Percentiles rank a stretch among this genome's conserved stretches.
Conservation (phyloP, 2,888 invertebrate species). For the Melolontha melolontha region DNA sequence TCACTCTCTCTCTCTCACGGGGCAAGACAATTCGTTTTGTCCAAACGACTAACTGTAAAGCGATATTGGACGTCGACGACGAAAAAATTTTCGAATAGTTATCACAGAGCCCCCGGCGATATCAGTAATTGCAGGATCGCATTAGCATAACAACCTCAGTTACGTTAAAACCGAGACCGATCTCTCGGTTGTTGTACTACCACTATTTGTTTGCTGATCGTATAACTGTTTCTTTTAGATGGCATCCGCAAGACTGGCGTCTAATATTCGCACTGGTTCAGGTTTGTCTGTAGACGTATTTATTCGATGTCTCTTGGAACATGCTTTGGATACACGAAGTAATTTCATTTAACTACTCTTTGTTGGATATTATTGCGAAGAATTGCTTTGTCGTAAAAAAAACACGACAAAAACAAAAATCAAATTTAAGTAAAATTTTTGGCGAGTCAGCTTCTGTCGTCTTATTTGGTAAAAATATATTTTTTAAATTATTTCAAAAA, state of each 20-base stretch:
- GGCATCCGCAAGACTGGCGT: conserved; percentile 1
- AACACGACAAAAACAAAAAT: too few species aligned
- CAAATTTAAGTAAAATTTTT: too few species aligned
- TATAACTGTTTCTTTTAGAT: conserved; percentile 30
- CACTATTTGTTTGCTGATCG: conserved; percentile 31
- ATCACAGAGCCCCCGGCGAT: conserved; percentile 20
- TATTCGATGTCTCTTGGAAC: conserved; percentile 2
- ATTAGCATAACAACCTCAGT: conserved; percentile 38
- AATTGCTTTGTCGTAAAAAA: too few species aligned
- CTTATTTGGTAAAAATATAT: too few species aligned
- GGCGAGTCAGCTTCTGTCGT: too few species aligned
- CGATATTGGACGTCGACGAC: conserved; percentile 31
- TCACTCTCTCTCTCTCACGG: neutral
- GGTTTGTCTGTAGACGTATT: conserved; percentile 2
- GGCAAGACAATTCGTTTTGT: conserved; percentile 36
- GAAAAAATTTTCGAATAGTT: conserved; percentile 33
- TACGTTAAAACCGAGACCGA: conserved; percentile 31
- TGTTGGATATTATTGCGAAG: too few species aligned
- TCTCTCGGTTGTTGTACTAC: conserved; percentile 23
- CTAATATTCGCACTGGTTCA: conserved; percentile 11
- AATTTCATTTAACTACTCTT: too few species aligned
- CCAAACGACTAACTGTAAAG: conserved; percentile 33
- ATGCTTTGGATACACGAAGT: neutral
- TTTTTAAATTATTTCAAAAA: too few species aligned
- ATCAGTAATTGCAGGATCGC: conserved; percentile 38